Base-by-base conservation (phyloP, 2,888 invertebrate species). In the Pelosia muscerda region DNA sequence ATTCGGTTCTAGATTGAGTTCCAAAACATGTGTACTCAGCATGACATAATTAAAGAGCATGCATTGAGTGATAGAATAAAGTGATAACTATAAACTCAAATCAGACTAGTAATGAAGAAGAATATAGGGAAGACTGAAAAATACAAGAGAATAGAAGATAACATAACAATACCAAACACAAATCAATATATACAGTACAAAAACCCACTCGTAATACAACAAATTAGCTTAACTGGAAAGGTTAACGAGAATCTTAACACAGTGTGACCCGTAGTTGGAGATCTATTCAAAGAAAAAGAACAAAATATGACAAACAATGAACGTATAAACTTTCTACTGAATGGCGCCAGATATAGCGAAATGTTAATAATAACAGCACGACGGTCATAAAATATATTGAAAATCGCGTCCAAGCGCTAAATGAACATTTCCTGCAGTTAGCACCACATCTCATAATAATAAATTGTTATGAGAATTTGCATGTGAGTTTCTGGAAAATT, bases 371-470 rank as follows among this genome's bases (percentile, higher is more conserved):
- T 56, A 61, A 25, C 31, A 31, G 22, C 56, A 66, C 19, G 56
- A 56, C n/a, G 22, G 31, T 25, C 66, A 28, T 66, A 61, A 42
- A 61, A 28, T 55, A 61, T 23, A 62, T 60, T 62, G 56, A 25
- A 62, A 57, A 62, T 62, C 57, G 69, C 55, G 63, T 74, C 69
- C 63, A 70, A 61, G 72, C 71, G 72, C 55, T 71, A 65, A 78
- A 73, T 62, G 55, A 72, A 65, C 60, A 59, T 76, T 80, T 76
- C 72, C 76, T 72, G 73, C 63, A 42, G 68, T 68, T 71, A 72
- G 68, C 60, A 66, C 58, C 60, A 66, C 58, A 64, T 75, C 63
- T 64, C 68, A 38, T 71, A 69, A 69, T 69, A 68, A 60, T 25
- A 49, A 69, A 65, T 54, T 58, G 65, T 66, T 71, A 59, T 73